phyloP scores from a whole-genome alignment of 2,888 invertebrate genomes.

The Asteroscopus sphinx region DNA sequence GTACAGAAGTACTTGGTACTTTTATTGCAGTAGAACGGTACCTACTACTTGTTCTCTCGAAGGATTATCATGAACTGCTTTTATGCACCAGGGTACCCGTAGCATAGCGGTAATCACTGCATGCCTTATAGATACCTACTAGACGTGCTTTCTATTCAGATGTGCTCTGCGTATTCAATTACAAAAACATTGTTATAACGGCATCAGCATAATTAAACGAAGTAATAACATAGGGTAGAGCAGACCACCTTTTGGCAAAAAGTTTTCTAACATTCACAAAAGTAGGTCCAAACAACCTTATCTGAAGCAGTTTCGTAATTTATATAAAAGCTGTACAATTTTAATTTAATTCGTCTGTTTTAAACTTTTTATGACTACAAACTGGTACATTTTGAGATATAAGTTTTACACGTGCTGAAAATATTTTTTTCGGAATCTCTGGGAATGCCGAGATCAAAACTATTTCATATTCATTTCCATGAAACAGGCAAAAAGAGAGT shows the following conservation, averaged over 20 bases:
- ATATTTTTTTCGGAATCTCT: not conserved
- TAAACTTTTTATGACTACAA: not conserved
- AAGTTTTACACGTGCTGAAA: too few relatives aligned
- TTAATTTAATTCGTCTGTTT: not conserved
- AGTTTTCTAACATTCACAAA: slow-evolving; percentile 8
- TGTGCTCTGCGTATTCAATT: slow-evolving; percentile 62
- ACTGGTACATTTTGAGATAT: too few relatives aligned
- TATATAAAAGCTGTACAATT: slow-evolving; percentile 8
- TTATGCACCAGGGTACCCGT: slow-evolving; percentile 39
- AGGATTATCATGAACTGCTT: slow-evolving; percentile 53
- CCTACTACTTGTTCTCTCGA: slow-evolving; percentile 52
- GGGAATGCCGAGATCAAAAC: not conserved
- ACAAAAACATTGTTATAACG: slow-evolving; percentile 35
- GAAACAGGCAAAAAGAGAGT: not conserved
- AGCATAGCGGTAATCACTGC: slow-evolving; percentile 62
- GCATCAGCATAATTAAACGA: slow-evolving; percentile 20
- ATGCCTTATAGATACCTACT: slow-evolving; percentile 61
- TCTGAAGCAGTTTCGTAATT: slow-evolving; percentile 14
- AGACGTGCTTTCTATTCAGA: slow-evolving; percentile 68
- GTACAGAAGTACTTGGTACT: not conserved
- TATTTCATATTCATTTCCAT: not conserved
- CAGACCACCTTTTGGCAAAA: slow-evolving; percentile 27
- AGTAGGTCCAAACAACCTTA: slow-evolving; percentile 9
- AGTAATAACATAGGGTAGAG: slow-evolving; percentile 11
- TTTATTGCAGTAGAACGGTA: not conserved